Conservation (phyloP, 2,797 vertebrate species). For the Gymnopithys bicolor region DNA sequence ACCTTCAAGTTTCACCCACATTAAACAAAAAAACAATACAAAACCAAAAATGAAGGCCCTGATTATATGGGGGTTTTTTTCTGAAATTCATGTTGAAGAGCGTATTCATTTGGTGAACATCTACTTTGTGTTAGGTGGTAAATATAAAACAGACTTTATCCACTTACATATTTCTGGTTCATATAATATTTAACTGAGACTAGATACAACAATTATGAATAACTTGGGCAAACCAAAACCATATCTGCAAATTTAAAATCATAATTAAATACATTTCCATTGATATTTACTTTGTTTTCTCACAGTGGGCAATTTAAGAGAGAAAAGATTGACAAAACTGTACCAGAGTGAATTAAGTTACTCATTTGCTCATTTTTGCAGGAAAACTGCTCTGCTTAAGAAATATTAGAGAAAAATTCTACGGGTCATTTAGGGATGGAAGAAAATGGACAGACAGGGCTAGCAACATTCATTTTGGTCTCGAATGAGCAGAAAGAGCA, state of each 20-base stretch:
- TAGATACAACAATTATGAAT: background rate
- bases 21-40: background rate
- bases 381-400: background rate
- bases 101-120: background rate
- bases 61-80: background rate
- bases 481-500: background rate
- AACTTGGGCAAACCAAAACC: slow-evolving; percentile 17
- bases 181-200: background rate
- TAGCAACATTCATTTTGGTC: background rate
- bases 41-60: background rate
- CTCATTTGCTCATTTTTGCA: background rate
- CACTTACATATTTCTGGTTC: background rate
- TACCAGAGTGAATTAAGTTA: background rate
- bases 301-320: background rate
- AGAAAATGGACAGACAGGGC: background rate
- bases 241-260: background rate
- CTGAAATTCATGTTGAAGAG: background rate
- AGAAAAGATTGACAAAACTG: background rate
- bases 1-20: background rate
- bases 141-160: background rate
- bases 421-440: background rate
- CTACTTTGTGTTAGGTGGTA: background rate
- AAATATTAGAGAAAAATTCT: background rate
- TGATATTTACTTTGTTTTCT: background rate
- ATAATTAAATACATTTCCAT: background rate